phyloP scores from a whole-genome alignment of 2,113 vertebrate genomes.

The Oncorhynchus masou region DNA sequence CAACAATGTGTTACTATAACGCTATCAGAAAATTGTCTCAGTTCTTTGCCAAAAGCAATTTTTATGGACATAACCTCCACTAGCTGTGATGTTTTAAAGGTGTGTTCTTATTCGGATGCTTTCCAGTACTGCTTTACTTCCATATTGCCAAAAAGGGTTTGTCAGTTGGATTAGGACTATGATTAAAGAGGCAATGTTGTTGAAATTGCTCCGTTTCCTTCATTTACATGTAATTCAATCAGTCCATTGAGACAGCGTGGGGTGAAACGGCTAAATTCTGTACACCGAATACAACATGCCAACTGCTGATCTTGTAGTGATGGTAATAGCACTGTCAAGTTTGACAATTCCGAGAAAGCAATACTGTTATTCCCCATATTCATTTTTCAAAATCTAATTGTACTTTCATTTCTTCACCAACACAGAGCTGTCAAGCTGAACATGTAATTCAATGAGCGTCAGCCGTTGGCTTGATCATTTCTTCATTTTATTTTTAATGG shows the following conservation, averaged over 20 bases:
- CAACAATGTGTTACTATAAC: conserved; percentile 9
- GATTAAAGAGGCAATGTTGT: conserved; percentile 26
- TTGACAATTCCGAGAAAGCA: conserved; percentile 63
- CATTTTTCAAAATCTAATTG: conserved; percentile 68
- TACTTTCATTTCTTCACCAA: conserved; percentile 56
- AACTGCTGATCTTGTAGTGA: conserved; percentile 43
- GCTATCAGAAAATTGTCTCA: conserved; percentile 50
- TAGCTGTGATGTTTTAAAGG: conserved; percentile 32
- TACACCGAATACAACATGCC: conserved; percentile 46
- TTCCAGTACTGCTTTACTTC: not conserved
- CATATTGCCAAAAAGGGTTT: not conserved
- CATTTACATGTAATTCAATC: conserved; percentile 28
- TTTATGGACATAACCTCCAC: conserved; percentile 26
- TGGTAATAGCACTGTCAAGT: conserved; percentile 63
- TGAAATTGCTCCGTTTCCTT: conserved; percentile 13
- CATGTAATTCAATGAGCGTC: conserved; percentile 61
- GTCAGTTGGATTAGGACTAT: conserved; percentile 2
- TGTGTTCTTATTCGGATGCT: conserved; percentile 31
- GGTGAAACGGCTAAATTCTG: conserved; percentile 19
- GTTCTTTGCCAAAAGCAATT: conserved; percentile 48
- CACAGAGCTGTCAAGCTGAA: conserved; percentile 57
- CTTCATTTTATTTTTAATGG: conserved; percentile 23
- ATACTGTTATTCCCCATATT: conserved; percentile 61
- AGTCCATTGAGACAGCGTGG: not conserved
- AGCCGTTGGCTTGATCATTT: conserved; percentile 36